These are phyloP conservation scores for Meloidogyne chitwoodi DNA, from an alignment of 1,140 invertebrate species.

Conservation along the genomic window DNA sequence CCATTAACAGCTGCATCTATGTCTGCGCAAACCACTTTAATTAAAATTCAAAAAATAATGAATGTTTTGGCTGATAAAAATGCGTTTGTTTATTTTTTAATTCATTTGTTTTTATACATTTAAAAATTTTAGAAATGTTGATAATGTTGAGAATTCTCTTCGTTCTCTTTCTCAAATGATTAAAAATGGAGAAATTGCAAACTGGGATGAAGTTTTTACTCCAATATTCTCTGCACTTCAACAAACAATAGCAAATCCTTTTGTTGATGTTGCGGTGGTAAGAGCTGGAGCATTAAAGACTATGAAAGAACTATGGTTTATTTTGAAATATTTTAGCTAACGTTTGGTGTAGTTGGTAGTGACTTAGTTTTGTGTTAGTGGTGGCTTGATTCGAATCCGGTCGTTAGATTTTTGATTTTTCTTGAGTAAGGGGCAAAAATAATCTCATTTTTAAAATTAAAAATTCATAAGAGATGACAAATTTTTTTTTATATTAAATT, in stretches of 20 bases:
- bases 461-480: neutral
- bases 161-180: conserved; percentile 46
- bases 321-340: neutral
- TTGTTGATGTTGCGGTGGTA: neutral
- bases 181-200: conserved; percentile 61
- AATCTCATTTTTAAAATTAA: neutral
- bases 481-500: neutral
- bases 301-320: conserved; percentile 41
- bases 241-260: conserved; percentile 69
- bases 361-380: neutral
- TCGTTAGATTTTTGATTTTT: neutral
- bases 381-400: neutral
- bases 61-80: neutral
- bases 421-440: neutral
- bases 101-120: neutral
- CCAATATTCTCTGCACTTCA: conserved; percentile 72
- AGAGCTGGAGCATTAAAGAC: conserved; percentile 22
- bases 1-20: neutral
- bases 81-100: neutral
- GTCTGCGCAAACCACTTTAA: neutral
- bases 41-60: neutral
- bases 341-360: neutral
- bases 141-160: conserved; percentile 35
- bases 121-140: conserved; percentile 24
- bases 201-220: conserved; percentile 68